Conservation (phyloP, 92 coral and sea anemone genomes). For the Phenganax marumi region DNA sequence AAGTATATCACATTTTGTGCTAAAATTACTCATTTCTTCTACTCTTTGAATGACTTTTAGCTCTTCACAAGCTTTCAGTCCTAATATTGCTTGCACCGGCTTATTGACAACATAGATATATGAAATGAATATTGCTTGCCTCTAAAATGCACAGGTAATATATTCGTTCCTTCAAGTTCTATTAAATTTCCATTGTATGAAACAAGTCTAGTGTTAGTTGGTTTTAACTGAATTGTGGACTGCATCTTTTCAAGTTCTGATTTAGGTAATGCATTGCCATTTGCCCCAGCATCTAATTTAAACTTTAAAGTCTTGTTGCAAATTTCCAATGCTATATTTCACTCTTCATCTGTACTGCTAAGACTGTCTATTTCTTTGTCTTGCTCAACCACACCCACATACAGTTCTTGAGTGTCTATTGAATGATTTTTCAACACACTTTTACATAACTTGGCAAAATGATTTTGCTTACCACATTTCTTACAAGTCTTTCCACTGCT, state of each 20-base stretch:
- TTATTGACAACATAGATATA: slow-evolving; percentile 12
- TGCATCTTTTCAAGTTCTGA: background rate
- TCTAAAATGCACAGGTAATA: background rate
- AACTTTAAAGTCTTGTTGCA: background rate
- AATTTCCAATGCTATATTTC: slow-evolving; percentile 21
- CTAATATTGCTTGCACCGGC: slow-evolving; percentile 15
- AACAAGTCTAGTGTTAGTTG: slow-evolving; percentile 25
- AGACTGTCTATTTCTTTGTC: background rate
- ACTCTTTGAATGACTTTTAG: slow-evolving; percentile 8
- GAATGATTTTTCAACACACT: background rate
- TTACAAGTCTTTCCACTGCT: slow-evolving; percentile 5
- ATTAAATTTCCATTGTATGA: slow-evolving; percentile 24
- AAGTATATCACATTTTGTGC: background rate
- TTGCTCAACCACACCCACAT: background rate
- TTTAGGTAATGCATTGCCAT: slow-evolving; percentile 4
- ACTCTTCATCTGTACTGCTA: slow-evolving; percentile 12
- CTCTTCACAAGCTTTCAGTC: slow-evolving; percentile 2
- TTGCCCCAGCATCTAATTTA: slow-evolving; percentile 25
- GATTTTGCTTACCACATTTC: slow-evolving; percentile 20
- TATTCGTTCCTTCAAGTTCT: slow-evolving; percentile 2
- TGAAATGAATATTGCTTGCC: slow-evolving; percentile 7
- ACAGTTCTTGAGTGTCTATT: slow-evolving; percentile 1
- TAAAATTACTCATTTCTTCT: background rate
- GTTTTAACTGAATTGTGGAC: background rate
- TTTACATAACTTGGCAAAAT: slow-evolving; percentile 1